Evolutionary conservation across 2,888 invertebrate genomes (phyloP).

Genomic region (Galerucella nymphaeae): DNA sequence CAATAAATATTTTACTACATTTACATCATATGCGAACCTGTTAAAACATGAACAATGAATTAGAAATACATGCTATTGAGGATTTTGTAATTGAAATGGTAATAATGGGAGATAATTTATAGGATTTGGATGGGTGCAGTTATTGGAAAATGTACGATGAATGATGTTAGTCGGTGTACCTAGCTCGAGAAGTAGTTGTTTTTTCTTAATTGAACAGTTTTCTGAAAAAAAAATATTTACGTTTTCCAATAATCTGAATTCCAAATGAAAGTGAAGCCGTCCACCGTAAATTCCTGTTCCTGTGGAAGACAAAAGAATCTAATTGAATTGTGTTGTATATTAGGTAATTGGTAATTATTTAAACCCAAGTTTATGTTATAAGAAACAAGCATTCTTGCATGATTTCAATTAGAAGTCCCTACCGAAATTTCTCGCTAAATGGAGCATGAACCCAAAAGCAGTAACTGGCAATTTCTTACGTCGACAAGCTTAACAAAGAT

Average conservation of each 20-base stretch:
- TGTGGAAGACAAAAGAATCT: background rate
- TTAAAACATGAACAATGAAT: background rate
- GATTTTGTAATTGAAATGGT: conserved; percentile 1
- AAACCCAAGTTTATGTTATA: conserved; percentile 8
- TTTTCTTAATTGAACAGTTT: no score
- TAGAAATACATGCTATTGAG: background rate
- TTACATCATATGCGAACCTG: background rate
- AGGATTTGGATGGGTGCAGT: background rate
- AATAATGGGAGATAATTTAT: background rate
- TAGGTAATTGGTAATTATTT: no score
- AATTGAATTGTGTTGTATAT: background rate
- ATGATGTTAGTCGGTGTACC: no score
- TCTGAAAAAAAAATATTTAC: background rate
- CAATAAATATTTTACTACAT: background rate
- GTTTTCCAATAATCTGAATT: background rate
- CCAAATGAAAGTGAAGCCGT: background rate
- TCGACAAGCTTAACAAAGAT: conserved; percentile 36
- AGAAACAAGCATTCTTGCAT: conserved; percentile 20
- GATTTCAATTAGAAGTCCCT: conserved; percentile 29
- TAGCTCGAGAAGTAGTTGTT: no score
- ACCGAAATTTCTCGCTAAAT: conserved; percentile 34
- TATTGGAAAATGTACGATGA: background rate
- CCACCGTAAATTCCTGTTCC: background rate
- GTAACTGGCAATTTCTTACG: conserved; percentile 34
- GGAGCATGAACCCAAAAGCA: conserved; percentile 28